These are phyloP conservation scores for Arothron firmamentum DNA, from an alignment of 2,113 vertebrate genomes.

Conservation along the genomic window DNA sequence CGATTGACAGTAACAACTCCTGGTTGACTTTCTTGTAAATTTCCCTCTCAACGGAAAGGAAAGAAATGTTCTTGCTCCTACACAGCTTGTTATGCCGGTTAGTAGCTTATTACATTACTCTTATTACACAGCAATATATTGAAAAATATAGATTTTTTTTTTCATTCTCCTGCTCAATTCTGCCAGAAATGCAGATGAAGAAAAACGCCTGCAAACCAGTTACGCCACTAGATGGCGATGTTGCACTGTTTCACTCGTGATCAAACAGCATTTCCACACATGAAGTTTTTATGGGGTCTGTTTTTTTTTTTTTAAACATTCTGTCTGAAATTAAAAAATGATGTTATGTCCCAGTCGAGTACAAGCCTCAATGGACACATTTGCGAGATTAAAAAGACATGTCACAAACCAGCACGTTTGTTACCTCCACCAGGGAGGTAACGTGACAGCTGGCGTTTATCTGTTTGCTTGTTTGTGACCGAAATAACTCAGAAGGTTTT, in stretches of 20 bases:
- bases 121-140: not conserved
- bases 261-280: conserved; percentile 3
- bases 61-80: not conserved
- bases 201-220: not conserved
- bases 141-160: not conserved
- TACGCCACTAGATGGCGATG: conserved; percentile 69
- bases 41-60: not conserved
- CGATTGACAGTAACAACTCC: not conserved
- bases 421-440: no score
- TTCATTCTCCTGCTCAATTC: conserved; percentile 6
- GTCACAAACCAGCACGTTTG: not conserved
- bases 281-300: conserved; percentile 15
- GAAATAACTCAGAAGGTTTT: no score
- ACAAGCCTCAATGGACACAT: conserved; percentile 21
- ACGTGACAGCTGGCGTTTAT: no score
- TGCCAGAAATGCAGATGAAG: conserved; percentile 35
- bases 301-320: conserved; percentile 3
- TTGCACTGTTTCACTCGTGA: conserved; percentile 33
- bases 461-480: no score
- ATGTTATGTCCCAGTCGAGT: conserved; percentile 12
- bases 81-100: not conserved
- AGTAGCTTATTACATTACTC: no score
- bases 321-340: conserved; percentile 18
- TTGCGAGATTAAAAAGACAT: not conserved
- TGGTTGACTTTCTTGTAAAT: not conserved